Base-by-base conservation (phyloP, 2,797 vertebrate genomes). In the Acanthiza pusilla region DNA sequence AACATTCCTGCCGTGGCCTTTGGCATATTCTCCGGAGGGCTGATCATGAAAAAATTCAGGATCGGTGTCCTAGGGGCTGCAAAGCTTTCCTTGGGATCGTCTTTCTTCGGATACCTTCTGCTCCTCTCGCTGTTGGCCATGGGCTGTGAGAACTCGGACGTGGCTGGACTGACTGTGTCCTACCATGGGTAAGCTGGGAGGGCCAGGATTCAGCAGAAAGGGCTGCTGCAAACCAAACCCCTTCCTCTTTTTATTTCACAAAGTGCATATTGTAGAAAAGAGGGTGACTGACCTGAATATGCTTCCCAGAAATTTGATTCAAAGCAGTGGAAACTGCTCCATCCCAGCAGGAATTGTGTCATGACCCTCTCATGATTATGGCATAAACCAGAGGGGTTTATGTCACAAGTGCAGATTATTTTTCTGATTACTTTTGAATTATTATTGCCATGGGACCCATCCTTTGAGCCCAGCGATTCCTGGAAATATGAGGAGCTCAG, bases 1-100 rank as follows among this genome's bases (percentile, higher is more conserved):
- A 99, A 99, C 96, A 99, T 99, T 93, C 99, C 99, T 22, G 99
- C 99, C 13, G 99, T 99, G 86, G 99, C 99, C 23, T 96, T 99
- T 76, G 99, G 99, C 85, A 99, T 99, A 97, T 99, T 99, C 94
- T 99, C 98, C 4, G 99, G 99, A 22, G 99, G 99, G 2, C 97
- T 99, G 67, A 66, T 99, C 62, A 99, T 99, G 99, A 99, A 99
- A 95, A 99, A 98, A 88, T 98, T 98, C 95, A 98, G 97, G 93
- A 96, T 99, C 15, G 95, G 93, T 66, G 89, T 99, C 82, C 97
- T 98, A 96, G 99, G 98, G 92, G 99, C 99, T 5, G 98, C 98
- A 83, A 99, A 98, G 90, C 98, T 99, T 83, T 98, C 98, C 42
- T 93, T 99, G 91, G 98, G 97, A 61, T 99, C 99, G 5, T 99